phyloP scores from a whole-genome alignment of 2,888 invertebrate genomes.

The Lasioglossum calceatum region DNA sequence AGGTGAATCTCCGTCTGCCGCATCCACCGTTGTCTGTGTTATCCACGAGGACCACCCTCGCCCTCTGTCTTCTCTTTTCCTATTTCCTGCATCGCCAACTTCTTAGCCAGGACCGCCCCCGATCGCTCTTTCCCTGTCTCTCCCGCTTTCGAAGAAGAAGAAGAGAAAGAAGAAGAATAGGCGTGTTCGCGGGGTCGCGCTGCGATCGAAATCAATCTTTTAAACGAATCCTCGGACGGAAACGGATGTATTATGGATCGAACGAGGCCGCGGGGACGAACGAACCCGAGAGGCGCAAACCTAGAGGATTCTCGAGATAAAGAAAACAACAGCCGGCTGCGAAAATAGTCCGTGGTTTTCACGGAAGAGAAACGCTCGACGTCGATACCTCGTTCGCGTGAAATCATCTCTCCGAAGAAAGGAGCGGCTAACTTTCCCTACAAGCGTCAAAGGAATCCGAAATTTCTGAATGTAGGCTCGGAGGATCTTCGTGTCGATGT shows the following conservation, averaged over 20 bases:
- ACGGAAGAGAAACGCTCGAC: conserved; percentile 27
- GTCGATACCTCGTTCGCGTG: conserved; percentile 10
- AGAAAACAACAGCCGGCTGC: conserved; percentile 4
- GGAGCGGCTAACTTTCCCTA: neutral
- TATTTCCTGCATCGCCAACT: conserved; percentile 24
- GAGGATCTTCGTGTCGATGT: too few species aligned
- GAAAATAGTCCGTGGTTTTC: conserved; percentile 1
- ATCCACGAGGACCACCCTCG: neutral
- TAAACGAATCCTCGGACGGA: conserved; percentile 42
- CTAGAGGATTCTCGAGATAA: neutral
- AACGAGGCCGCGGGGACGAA: conserved; percentile 3
- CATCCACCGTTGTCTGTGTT: conserved; percentile 34
- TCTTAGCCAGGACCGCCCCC: neutral
- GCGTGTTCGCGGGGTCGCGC: neutral
- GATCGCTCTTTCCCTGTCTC: neutral
- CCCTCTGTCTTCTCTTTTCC: neutral
- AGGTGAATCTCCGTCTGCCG: conserved; percentile 63
- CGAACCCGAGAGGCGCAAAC: neutral
- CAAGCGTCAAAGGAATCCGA: neutral
- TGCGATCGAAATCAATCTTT: conserved; percentile 52
- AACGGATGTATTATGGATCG: conserved; percentile 43
- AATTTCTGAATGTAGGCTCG: neutral
- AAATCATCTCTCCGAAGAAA: neutral
- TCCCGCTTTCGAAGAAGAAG: neutral
- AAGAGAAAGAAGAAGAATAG: neutral